Evolutionary conservation across 2,797 vertebrate species (phyloP), one percentile per base, ranked within the genome.

Genomic region (Gephyroberyx darwinii): DNA sequence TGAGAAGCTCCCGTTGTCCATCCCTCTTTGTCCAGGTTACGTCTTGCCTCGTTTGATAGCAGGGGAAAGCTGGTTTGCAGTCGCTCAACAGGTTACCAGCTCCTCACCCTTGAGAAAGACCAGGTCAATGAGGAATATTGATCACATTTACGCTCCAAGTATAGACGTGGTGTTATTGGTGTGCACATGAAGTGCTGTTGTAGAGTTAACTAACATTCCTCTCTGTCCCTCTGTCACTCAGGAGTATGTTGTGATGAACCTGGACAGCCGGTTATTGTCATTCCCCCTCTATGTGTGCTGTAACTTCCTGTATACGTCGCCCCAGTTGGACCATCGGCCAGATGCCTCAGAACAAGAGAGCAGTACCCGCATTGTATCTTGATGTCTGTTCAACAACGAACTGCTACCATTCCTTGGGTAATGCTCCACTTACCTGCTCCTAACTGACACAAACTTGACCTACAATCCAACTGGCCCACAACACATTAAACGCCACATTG

Each of bases 261-360:
- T 99, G 92, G 97, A 99, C 92, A 98, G 96, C 69, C 94, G 96
- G 0, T 92, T 99, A 80, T 91, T 98, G 69, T 90, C 95, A 37
- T 99, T 99, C 89, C 98, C 98, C 0, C 94, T 99, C 6, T 99
- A 97, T 4, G 94, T 99, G 83, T 98, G 96, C 94, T 99, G 97
- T 87, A 99, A 99, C 89, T 99, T 99, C 92, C 88, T 97, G 71
- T 99, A 98, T 81, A 97, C 96, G 0, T 96, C 96, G 0, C 93
- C 96, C 3, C 86, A 90, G 16, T 82, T 56, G 9, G 96, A 96
- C 89, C 95, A 93, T 70, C 93, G 89, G 26, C 65, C 72, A 0
- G 95, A 94, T 1, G 57, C 78, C 0, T 84, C 93, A 2, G 92
- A 89, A 47, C 88, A 78, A 0, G 93, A 93, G 63, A 93, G 85